phyloP scores from a whole-genome alignment of 2,888 invertebrate species.

The Thumatha senex region DNA sequence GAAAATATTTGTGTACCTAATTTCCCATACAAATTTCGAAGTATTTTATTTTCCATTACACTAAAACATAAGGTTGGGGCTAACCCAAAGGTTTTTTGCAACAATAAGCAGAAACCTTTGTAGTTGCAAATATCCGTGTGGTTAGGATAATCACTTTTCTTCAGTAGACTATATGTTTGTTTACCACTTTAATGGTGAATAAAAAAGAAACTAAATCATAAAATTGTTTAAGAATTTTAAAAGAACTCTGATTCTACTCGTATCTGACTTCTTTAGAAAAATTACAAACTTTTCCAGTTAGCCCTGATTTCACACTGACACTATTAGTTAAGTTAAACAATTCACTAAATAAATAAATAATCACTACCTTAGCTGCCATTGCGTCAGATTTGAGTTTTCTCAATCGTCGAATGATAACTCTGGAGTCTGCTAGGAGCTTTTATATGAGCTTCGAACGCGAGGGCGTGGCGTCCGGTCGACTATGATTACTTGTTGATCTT shows the following conservation, averaged over 20 bases:
- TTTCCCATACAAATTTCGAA: no score
- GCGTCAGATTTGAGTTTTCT: conserved; percentile 63
- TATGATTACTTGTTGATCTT: conserved; percentile 68
- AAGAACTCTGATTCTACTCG: no score
- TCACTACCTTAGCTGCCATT: conserved; percentile 77
- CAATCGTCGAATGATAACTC: conserved; percentile 69
- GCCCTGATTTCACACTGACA: not conserved
- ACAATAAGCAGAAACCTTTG: no score
- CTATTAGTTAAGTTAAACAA: conserved; percentile 25
- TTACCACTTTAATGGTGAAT: not conserved
- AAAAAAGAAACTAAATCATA: not conserved
- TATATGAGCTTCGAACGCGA: conserved; percentile 65
- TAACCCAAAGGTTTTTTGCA: no score
- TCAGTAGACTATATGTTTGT: no score
- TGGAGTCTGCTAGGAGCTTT: conserved; percentile 56
- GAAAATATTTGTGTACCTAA: no score
- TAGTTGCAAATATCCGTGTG: no score
- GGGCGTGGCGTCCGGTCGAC: conserved; percentile 60
- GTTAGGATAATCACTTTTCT: no score
- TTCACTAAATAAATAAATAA: conserved; percentile 40
- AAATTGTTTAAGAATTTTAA: no score
- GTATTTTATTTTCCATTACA: no score
- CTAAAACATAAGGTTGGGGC: no score
- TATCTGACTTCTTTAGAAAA: no score
- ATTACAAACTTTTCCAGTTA: not conserved